Percentiles rank a stretch among this genome's conserved stretches.
phyloP scores from a whole-genome alignment of 1,140 invertebrate species.

The Drosophila erecta region DNA sequence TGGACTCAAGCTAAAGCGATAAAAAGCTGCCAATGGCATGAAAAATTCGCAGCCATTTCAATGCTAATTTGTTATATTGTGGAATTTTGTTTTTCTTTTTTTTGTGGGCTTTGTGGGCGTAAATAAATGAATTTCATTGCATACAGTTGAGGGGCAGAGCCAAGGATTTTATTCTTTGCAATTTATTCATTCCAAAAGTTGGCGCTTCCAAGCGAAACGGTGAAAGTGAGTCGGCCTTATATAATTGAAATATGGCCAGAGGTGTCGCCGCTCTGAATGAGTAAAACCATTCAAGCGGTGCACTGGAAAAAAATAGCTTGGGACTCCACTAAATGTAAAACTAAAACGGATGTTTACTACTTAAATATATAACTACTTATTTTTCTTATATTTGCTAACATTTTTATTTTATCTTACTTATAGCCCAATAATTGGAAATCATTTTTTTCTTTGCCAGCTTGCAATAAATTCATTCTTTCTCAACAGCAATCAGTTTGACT shows the following conservation, averaged over 20 bases:
- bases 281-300: constrained; percentile 19
- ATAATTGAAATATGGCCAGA: constrained; percentile 53
- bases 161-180: constrained; percentile 18
- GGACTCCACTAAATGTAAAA: background rate
- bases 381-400: no score
- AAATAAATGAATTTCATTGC: constrained; percentile 57
- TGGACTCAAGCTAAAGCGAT: constrained; percentile 29
- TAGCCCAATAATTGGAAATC: no score
- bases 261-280: constrained; percentile 45
- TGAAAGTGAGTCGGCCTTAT: constrained; percentile 32
- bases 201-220: constrained; percentile 22
- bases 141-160: constrained; percentile 33
- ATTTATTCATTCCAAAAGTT: constrained; percentile 60
- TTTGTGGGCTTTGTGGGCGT: constrained; percentile 20
- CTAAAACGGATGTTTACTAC: background rate
- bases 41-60: constrained; percentile 50
- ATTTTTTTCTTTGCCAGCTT: background rate
- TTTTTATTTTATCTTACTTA: background rate
- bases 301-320: background rate
- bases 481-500: constrained; percentile 39
- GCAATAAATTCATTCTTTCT: constrained; percentile 38
- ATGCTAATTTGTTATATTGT: constrained; percentile 56
- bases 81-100: constrained; percentile 23
- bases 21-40: constrained; percentile 44
- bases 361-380: no score